A percentile compares a stretch with the other conserved stretches of the same genome.
phyloP scores from a whole-genome alignment of 2,113 vertebrate genomes.

The cattle (Bos taurus) region ARS-UCD2.0 NC_037357.1:94879001-94879500 shows the following conservation, averaged over 20 bases:
- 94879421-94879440: not conserved
- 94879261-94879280: not conserved
- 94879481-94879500: not conserved
- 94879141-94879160: not conserved
- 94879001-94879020: not conserved
- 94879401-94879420: not conserved
- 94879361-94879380: not conserved
- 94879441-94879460: not conserved
- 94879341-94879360: not conserved
- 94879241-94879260: not conserved
- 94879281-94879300: not conserved
- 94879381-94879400: conserved; percentile 10
- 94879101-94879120: not conserved
- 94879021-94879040: not conserved
- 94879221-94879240: not conserved
- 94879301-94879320: not conserved
- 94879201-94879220: not conserved
- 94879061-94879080: not conserved
- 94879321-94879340: not conserved
- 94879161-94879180: not conserved
- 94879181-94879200: not conserved
- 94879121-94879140: not conserved
- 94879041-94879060: not conserved
- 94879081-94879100: not conserved
- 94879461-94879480: not conserved